Evolutionary conservation across 2,113 vertebrate species (phyloP).

Genomic region (Athene noctua): DNA sequence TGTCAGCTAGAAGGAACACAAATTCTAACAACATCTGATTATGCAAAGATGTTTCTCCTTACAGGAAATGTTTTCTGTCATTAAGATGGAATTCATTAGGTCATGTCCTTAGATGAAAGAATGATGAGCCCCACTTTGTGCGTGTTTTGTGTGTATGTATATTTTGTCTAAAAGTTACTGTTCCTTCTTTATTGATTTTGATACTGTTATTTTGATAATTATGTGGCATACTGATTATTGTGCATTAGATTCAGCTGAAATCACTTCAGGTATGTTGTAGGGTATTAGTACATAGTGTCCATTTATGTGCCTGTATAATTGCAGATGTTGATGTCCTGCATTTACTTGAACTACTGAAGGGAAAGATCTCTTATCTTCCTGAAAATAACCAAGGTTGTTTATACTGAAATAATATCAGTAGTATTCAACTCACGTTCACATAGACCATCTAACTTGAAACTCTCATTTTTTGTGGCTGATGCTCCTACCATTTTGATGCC

Average conservation of each 20-base stretch:
- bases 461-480: neutral
- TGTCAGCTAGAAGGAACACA: neutral
- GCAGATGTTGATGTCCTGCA: neutral
- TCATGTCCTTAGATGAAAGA: neutral
- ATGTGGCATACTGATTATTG: neutral
- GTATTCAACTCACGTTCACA: neutral
- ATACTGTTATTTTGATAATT: conserved; percentile 20
- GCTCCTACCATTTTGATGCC: neutral
- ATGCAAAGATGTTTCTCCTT: neutral
- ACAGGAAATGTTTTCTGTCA: neutral
- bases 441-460: neutral
- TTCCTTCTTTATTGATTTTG: neutral
- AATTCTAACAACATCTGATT: neutral
- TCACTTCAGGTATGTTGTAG: neutral
- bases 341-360: neutral
- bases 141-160: neutral
- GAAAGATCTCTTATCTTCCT: neutral
- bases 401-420: neutral
- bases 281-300: neutral
- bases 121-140: neutral
- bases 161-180: neutral
- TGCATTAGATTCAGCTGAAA: neutral
- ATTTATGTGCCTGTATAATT: neutral
- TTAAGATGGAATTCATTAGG: neutral
- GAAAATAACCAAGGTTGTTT: neutral